phyloP scores from a whole-genome alignment of 2,797 vertebrate genomes.

The Acanthopagrus latus region DNA sequence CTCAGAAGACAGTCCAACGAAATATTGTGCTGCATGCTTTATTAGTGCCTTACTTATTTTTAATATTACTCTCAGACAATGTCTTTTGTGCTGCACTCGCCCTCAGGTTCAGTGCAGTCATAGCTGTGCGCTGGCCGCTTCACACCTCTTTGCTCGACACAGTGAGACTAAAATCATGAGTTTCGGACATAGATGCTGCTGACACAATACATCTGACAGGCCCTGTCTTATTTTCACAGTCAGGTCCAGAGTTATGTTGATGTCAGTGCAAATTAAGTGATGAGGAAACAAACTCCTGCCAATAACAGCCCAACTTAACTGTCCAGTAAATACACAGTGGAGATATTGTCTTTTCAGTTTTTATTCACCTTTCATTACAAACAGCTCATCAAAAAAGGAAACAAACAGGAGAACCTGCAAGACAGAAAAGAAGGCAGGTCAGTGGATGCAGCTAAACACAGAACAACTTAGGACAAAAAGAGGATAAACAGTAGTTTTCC shows the following conservation, averaged over 20 bases:
- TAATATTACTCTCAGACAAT: background rate
- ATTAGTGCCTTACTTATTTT: background rate
- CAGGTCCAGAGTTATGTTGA: background rate
- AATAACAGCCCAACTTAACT: too few species aligned
- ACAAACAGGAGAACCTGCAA: slow-evolving; percentile 73
- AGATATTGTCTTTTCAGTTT: slow-evolving; percentile 66
- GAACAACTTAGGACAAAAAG: too few species aligned
- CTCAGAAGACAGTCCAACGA: background rate
- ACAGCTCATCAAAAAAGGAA: slow-evolving; percentile 65
- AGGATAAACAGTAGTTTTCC: background rate
- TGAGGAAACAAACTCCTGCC: too few species aligned
- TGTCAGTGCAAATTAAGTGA: background rate
- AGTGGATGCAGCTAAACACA: background rate
- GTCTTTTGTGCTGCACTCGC: too few species aligned
- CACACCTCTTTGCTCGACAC: too few species aligned
- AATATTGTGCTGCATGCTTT: background rate
- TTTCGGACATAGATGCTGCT: too few species aligned
- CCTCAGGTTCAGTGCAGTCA: too few species aligned
- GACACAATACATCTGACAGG: too few species aligned
- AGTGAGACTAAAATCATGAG: too few species aligned
- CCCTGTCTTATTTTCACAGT: too few species aligned
- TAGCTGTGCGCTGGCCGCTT: too few species aligned
- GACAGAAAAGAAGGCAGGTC: slow-evolving; percentile 19
- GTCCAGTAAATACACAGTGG: background rate
- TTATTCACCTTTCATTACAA: slow-evolving; percentile 82